Base-by-base conservation (phyloP, 2,113 vertebrate species). In the Pelecanoides urinatrix region DNA sequence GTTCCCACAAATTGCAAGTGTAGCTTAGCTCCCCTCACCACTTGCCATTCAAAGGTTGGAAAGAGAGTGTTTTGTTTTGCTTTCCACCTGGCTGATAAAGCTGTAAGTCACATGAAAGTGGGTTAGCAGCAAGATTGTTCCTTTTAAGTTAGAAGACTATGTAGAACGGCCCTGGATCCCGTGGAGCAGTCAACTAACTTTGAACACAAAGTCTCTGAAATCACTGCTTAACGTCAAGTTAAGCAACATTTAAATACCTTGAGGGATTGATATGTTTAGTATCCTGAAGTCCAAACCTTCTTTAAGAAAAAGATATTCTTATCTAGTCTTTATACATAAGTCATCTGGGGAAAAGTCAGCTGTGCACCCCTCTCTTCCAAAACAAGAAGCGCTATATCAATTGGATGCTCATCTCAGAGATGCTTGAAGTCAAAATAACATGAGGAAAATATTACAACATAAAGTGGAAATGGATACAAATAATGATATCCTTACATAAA, bases 1-100 rank as follows among this genome's bases (percentile, higher is more conserved):
- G 10, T 11, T 50, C 42, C 63, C 36, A 30, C 26, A 9, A 59
- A 53, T 32, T 4, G 5, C 30, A 53, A 73, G 10, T 2, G 22
- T 26, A 76, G 7, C 42, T 59, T 61, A 66, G 22, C 7, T 68
- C 5, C 27, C 29, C 8, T 6, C 67, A 66, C 6, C 25, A 8
- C 10, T 23, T 36, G 16, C 38, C 32, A 38, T 10, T 22, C 0
- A 0, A 50, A 83, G 32, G 17, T 0, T 45, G 32, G 32, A 47
- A 88, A 55, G 25, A 42, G 7, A 40, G 4, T 1, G 4, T 7
- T 86, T 56, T 79, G 25, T 9, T 82, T 72, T 83, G 16, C 16
- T 90, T 76, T 65, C 59, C 73, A 68, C 36, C 4, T 2, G 13
- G 5, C 8, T 88, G 29, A 50, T 9, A 68, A 32, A 86, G 47